Evolutionary conservation across 2,888 invertebrate genomes (phyloP).

Genomic region (Archips crataeganus): DNA sequence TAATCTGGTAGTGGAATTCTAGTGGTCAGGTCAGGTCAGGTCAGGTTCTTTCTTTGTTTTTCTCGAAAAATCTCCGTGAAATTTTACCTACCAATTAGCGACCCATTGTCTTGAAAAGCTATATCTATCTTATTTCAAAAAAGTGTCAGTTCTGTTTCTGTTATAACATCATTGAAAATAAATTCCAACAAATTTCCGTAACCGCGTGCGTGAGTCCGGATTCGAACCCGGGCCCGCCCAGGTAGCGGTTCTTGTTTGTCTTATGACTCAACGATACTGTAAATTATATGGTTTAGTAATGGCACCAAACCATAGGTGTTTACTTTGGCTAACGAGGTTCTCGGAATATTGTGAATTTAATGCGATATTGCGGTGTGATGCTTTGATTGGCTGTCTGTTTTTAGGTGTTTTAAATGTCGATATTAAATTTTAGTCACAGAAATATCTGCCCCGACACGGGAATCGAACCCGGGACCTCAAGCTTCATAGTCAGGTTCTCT

Average conservation of each 20-base stretch:
- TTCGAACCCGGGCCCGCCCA: constrained; percentile 51
- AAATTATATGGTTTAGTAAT: constrained; percentile 35
- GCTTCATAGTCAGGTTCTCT: too few species aligned
- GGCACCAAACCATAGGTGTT: constrained; percentile 1
- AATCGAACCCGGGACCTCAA: too few species aligned
- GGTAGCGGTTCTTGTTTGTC: constrained; percentile 50
- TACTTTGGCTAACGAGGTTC: constrained; percentile 1
- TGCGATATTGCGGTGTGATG: neutral
- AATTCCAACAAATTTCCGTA: constrained; percentile 43
- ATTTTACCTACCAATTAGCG: too few species aligned
- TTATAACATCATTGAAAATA: neutral
- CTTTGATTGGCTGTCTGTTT: neutral
- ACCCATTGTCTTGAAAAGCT: too few species aligned
- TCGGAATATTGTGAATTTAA: neutral
- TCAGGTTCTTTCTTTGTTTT: too few species aligned
- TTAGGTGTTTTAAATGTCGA: neutral
- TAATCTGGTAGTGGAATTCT: too few species aligned
- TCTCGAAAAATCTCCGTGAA: too few species aligned
- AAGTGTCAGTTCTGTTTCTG: neutral
- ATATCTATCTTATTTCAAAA: too few species aligned
- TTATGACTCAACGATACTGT: constrained; percentile 37
- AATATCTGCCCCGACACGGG: too few species aligned
- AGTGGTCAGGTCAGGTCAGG: too few species aligned
- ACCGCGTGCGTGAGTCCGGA: constrained; percentile 43
- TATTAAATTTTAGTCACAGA: too few species aligned